Conservation (phyloP, 1,140 invertebrate species). For the Penaeus japonicus region DNA sequence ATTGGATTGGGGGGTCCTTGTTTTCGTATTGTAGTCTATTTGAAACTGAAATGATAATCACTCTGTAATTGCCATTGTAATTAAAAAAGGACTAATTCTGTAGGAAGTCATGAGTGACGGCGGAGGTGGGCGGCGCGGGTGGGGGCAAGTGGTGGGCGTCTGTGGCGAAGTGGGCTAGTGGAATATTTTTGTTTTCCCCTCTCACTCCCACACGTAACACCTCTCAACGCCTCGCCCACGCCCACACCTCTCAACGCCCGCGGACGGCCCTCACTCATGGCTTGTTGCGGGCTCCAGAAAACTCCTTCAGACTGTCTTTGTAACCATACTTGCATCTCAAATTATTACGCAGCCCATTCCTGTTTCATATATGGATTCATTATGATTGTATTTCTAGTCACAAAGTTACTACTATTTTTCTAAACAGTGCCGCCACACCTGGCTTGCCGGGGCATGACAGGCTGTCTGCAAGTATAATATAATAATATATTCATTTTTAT, state of each 20-base stretch:
- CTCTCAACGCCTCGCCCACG: neutral
- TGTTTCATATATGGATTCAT: conserved; percentile 55
- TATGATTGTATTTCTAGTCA: conserved; percentile 57
- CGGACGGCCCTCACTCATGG: conserved; percentile 2
- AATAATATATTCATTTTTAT: conserved; percentile 57
- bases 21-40: too few relatives aligned
- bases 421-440: conserved; percentile 44
- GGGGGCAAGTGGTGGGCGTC: too few relatives aligned
- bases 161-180: too few relatives aligned
- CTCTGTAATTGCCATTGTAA: too few relatives aligned
- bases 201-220: neutral
- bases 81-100: too few relatives aligned
- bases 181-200: too few relatives aligned
- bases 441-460: conserved; percentile 36
- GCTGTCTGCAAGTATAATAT: conserved; percentile 56
- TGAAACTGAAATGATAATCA: too few relatives aligned
- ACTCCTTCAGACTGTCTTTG: conserved; percentile 29
- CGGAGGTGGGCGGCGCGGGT: too few relatives aligned
- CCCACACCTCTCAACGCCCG: neutral
- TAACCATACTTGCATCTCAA: conserved; percentile 50
- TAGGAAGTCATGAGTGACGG: too few relatives aligned
- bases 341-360: conserved; percentile 56
- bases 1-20: too few relatives aligned
- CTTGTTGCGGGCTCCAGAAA: conserved; percentile 38
- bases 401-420: conserved; percentile 57